Base-by-base conservation (phyloP, 1,140 invertebrate species). In the Andricus grossulariae region DNA sequence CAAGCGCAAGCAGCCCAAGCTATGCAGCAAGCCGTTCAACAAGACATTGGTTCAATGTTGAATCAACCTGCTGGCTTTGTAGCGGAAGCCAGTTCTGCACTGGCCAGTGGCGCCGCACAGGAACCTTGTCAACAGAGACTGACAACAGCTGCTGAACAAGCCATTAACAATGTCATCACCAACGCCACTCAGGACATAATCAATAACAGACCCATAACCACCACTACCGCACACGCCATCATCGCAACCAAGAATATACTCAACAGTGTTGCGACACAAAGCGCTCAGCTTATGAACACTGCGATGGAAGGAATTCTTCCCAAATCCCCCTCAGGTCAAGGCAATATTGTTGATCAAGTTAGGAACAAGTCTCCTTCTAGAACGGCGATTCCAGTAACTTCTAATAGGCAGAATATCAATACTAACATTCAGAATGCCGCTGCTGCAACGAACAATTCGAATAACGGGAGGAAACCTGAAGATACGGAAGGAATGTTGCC, bases 401-500 rank as follows among this genome's bases (percentile, higher is more conserved):
- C 84, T 70, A 87, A 84, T 50, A 82, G 86, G 39, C 85, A 86
- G 50, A 83, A 84, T 50, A 79, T 88, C 7, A 83, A 86, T 75
- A 80, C 86, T 57, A 76, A 88, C 18, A 86, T 90, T 79, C 66
- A 87, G 71, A 87, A 86, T 77, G 73, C 80, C 16, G 78, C 82
- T 4, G 71, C 85, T 18, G 71, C 84, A 3, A 73, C 85, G 0
- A 83, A 49, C n/a, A 82, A 73, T 71, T 54, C 78, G 16, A 83
- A 45, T 60, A 79, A 82, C 3, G 85, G 87, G n/a, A 84, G 89
- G 21, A 91, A 91, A 81, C 78, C 89, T 0, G 90, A 91, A 25
- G 89, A 89, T 12, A 60, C 81, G 32, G 85, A 81, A 13, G 89
- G 92, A 4, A 93, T 94, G 86, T 89, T 95, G 79, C 93, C 94